Evolutionary conservation across 2,888 invertebrate genomes (phyloP), one percentile per base, ranked within the genome.

Genomic region (Rhaphigaster nebulosa): DNA sequence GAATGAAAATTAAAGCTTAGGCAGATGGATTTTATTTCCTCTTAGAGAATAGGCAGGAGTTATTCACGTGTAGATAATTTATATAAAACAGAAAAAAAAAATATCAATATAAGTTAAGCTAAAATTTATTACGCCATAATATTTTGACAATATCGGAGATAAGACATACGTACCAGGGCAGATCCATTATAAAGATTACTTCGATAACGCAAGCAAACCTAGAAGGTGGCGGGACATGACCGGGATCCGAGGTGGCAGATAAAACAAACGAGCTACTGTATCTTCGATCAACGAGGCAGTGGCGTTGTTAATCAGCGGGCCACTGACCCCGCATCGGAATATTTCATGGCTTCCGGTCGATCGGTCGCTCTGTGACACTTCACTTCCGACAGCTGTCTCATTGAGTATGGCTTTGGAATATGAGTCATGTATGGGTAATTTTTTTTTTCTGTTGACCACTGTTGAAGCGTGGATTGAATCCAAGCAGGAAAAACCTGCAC

Each of bases 201-300:
- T 38, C 20, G 20, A 76, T 20, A 76, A 76, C 34, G 26, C 18
- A 76, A 76, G 38, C 70, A 38, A 20, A 20, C 20, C 10, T 38
- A 29, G 38, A 26, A 76, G 70, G 15, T 38, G 38, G 2, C 10
- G 6, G 29, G 34, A 18, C 8, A 76, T 65, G 29, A 29, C 15
- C 15, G 65, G 18, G 29, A 29, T 38, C 38, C 29, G 70, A 38
- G 45, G 45, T 45, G 84, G 12, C 8, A 50, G 84, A 45, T 84
- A 84, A 84, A 84, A 84, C 84, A 50, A 84, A 84, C 84, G 84
- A 45, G 26, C n/a, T n/a, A 50, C 84, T 41, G 45, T 41, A n/a
- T 84, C 84, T 34, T 26, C 6, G 45, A 84, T 84, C 84, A 45
- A 45, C 12, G 13, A 45, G 41, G 84, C 84, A 41, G 26, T 84